Percentiles rank a stretch among this genome's conserved stretches.
Evolutionary conservation across 2,888 invertebrate genomes (phyloP).

Genomic region (Lithophane semibrunnea): DNA sequence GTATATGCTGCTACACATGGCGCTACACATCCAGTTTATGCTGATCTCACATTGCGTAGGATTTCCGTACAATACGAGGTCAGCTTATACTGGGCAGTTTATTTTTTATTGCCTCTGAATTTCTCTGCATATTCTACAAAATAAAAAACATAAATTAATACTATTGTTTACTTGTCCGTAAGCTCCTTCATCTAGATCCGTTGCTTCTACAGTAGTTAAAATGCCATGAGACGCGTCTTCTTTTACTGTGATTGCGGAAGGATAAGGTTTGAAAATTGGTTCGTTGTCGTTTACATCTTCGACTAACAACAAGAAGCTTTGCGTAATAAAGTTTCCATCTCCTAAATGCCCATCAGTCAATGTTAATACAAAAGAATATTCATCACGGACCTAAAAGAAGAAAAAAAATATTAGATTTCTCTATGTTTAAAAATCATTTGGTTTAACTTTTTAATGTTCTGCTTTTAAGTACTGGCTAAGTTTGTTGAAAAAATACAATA

Average conservation of each 20-base stretch:
- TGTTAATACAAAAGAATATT: conserved; percentile 96
- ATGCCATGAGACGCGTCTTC: conserved; percentile 95
- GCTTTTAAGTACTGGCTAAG: neutral
- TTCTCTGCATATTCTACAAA: neutral
- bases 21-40: no score
- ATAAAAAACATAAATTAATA: neutral
- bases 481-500: neutral
- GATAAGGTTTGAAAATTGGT: conserved; percentile 96
- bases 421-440: neutral
- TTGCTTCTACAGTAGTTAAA: conserved; percentile 95
- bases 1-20: no score
- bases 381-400: conserved; percentile 93
- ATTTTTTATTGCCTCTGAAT: neutral
- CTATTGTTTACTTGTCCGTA: conserved; percentile 94
- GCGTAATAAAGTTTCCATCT: conserved; percentile 96
- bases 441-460: neutral
- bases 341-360: conserved; percentile 96
- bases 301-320: conserved; percentile 96
- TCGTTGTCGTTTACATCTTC: conserved; percentile 98
- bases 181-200: conserved; percentile 97
- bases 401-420: neutral
- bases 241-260: conserved; percentile 94
- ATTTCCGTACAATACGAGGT: no score
- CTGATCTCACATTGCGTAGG: no score
- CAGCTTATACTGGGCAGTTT: no score